Conservation (phyloP, 2,888 invertebrate genomes). For the Platycheirus albimanus region DNA sequence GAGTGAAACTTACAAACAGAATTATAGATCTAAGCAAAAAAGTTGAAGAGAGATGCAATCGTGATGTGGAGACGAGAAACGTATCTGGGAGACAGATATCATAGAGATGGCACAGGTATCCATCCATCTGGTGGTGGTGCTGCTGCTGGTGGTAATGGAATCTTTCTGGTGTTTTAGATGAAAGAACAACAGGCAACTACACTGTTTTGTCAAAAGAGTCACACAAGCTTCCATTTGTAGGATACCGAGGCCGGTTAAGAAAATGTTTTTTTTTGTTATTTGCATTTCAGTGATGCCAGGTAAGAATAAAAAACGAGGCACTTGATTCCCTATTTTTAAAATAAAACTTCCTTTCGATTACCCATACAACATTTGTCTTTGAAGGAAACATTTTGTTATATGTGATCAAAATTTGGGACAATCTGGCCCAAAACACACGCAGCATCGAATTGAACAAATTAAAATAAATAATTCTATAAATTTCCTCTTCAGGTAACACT, state of each 20-base stretch:
- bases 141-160: slow-evolving; percentile 4
- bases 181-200: slow-evolving; percentile 44
- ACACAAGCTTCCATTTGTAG: slow-evolving; percentile 46
- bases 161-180: slow-evolving; percentile 27
- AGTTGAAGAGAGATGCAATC: slow-evolving; percentile 33
- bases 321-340: too few species aligned
- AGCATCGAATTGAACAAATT: too few species aligned
- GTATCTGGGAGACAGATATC: slow-evolving; percentile 36
- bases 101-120: slow-evolving; percentile 29
- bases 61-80: slow-evolving; percentile 24
- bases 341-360: too few species aligned
- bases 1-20: slow-evolving; percentile 48
- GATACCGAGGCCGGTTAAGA: slow-evolving; percentile 44
- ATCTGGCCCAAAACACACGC: too few species aligned
- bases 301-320: too few species aligned
- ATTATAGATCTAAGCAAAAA: slow-evolving; percentile 1
- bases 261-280: slow-evolving; percentile 26
- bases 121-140: slow-evolving; percentile 11
- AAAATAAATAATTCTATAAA: too few species aligned
- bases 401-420: too few species aligned
- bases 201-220: slow-evolving; percentile 55
- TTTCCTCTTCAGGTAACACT: too few species aligned
- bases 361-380: too few species aligned
- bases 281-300: not conserved
- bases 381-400: too few species aligned